Evolutionary conservation across 2,113 vertebrate species (phyloP).

Genomic region (Propithecus coquereli): DNA sequence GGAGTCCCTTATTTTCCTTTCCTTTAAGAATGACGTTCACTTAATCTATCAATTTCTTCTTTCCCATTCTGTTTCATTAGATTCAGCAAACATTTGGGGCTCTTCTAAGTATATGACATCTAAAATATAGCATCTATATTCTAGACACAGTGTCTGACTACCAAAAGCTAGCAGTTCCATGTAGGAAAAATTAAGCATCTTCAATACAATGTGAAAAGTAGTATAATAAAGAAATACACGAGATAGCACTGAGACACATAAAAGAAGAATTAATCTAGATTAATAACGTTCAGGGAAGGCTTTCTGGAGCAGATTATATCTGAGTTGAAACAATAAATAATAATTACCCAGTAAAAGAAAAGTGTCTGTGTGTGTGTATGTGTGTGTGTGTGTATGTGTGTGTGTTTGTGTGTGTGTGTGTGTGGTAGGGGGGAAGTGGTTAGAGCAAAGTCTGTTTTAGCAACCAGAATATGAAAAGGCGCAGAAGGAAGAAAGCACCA

Average conservation of each 20-base stretch:
- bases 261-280: neutral
- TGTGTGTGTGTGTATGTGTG: no score
- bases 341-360: neutral
- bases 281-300: neutral
- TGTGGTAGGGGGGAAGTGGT: no score
- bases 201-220: neutral
- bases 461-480: neutral
- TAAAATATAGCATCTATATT: neutral
- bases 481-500: neutral
- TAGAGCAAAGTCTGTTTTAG: neutral
- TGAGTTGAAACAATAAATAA: neutral
- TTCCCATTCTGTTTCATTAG: neutral
- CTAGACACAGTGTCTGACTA: neutral
- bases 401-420: no score
- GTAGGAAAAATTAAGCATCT: neutral
- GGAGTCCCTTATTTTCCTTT: neutral
- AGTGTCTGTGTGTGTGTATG: no score
- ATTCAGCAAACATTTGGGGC: neutral
- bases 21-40: neutral
- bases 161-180: neutral
- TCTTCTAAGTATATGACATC: neutral
- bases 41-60: neutral
- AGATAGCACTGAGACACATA: neutral
- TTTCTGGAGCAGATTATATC: neutral
- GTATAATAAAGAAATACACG: neutral